phyloP scores from a whole-genome alignment of 2,113 vertebrate genomes.

The Micromys minutus region DNA sequence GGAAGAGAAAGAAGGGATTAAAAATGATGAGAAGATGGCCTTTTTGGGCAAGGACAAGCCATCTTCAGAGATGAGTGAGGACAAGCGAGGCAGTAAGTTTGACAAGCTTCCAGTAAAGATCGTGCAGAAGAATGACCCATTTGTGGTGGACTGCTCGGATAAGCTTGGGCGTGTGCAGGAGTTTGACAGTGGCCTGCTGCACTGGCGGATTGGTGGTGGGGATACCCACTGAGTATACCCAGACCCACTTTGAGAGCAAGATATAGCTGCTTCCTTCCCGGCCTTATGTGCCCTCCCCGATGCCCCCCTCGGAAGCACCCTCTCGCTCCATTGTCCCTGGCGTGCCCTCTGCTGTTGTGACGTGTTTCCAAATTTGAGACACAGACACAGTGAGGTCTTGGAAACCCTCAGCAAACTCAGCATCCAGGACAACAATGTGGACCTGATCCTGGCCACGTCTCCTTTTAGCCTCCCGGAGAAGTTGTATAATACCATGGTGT shows the following conservation, averaged over 20 bases:
- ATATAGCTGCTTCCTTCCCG: slow-evolving; percentile 87
- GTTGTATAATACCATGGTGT: slow-evolving; percentile 97
- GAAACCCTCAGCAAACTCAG: slow-evolving; percentile 99
- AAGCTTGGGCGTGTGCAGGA: slow-evolving; percentile 94
- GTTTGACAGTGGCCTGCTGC: slow-evolving; percentile 96
- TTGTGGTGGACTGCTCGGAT: slow-evolving; percentile 91
- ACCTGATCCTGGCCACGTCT: slow-evolving; percentile 98
- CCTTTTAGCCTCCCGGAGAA: slow-evolving; percentile 97
- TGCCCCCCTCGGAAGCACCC: slow-evolving; percentile 84
- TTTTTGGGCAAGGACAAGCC: slow-evolving; percentile 85
- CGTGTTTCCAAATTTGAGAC: no score
- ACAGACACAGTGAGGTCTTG: no score
- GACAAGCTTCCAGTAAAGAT: slow-evolving; percentile 97
- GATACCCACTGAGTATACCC: slow-evolving; percentile 99
- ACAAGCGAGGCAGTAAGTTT: slow-evolving; percentile 95
- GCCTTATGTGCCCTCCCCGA: slow-evolving; percentile 84
- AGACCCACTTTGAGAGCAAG: slow-evolving; percentile 97
- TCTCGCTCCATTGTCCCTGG: no score
- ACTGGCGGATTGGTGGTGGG: slow-evolving; percentile 98
- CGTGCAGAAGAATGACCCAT: slow-evolving; percentile 95
- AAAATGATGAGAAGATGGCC: slow-evolving; percentile 88
- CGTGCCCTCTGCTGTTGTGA: no score
- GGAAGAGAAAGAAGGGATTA: slow-evolving; percentile 88
- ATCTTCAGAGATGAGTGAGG: slow-evolving; percentile 85
- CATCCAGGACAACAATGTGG: slow-evolving; percentile 99